Evolutionary conservation across 2,888 invertebrate genomes (phyloP), one percentile per base, ranked within the genome.

Genomic region (Sinhomidia bicolor): DNA sequence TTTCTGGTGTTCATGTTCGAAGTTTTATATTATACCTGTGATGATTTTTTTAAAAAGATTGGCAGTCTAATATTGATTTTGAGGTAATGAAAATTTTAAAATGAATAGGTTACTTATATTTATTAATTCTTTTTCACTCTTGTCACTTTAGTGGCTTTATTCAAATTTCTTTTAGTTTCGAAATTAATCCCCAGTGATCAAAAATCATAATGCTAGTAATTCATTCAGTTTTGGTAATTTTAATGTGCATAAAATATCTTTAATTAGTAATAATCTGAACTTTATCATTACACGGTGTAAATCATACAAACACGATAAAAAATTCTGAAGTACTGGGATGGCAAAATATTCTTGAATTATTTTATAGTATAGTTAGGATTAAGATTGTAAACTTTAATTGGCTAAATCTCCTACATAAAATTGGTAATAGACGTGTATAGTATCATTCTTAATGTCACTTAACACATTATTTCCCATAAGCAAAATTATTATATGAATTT

Each of bases 301-400:
- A 57, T 78, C 51, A 78, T 44, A 47, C 9, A 36, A 17, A 36
- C 57, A 36, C n/a, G 32, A 32, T 60, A 26, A 54, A n/a, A 60
- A 41, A 44, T 44, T 74, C 20, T 26, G 26, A 29, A 89, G 20
- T 89, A 89, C 85, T 87, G 90, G 90, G 90, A 90, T 90, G 90
- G 90, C 90, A 90, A 90, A 88, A 89, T 87, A 86, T 87, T 90
- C 89, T 87, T 74, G 86, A 79, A 65, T 85, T 78, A 32, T 85
- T 79, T 78, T 79, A 36, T 79, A 88, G 65, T 89, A 23, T 81
- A 85, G 71, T 85, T 68, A 78, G 32, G 54, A 54, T 10, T 78
- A 32, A 54, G n/a, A 20, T n/a, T 32, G 54, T 78, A 32, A 9
- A 85, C 36, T 3, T 36, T 36, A 36, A 82, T 85, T 85, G 85